phyloP scores from a whole-genome alignment of 2,113 vertebrate genomes.

The Delphinus delphis region DNA sequence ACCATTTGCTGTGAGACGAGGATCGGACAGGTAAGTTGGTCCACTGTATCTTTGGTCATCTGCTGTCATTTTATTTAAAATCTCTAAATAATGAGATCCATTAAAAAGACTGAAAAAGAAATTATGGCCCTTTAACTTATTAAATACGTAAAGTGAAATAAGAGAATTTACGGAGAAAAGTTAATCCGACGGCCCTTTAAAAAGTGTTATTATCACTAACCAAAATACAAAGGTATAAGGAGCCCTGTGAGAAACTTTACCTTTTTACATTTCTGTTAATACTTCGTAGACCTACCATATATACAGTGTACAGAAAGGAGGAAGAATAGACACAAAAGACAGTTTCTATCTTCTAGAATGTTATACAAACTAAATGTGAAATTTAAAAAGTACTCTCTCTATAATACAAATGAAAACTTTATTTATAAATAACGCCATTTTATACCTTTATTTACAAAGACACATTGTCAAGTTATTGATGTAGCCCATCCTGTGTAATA shows the following conservation, averaged over 20 bases:
- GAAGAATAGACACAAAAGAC: neutral
- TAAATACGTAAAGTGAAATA: slow-evolving; percentile 42
- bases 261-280: neutral
- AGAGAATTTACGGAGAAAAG: slow-evolving; percentile 7
- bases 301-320: neutral
- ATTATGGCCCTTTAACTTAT: slow-evolving; percentile 38
- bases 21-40: slow-evolving; percentile 88
- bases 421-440: slow-evolving; percentile 17
- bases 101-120: slow-evolving; percentile 86
- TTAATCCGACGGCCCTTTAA: neutral
- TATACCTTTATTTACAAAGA: neutral
- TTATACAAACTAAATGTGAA: slow-evolving; percentile 30
- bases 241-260: neutral
- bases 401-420: slow-evolving; percentile 28
- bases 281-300: neutral
- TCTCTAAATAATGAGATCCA: slow-evolving; percentile 86
- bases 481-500: neutral
- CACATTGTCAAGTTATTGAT: slow-evolving; percentile 3
- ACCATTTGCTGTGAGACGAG: slow-evolving; percentile 93
- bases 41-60: slow-evolving; percentile 81
- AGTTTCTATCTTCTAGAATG: slow-evolving; percentile 21
- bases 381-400: neutral
- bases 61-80: slow-evolving; percentile 89
- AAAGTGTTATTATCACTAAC: neutral
- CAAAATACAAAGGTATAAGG: neutral